These are phyloP conservation scores for Zaprionus bogoriensis DNA, from an alignment of 2,888 invertebrate genomes.

Conservation along the genomic window DNA sequence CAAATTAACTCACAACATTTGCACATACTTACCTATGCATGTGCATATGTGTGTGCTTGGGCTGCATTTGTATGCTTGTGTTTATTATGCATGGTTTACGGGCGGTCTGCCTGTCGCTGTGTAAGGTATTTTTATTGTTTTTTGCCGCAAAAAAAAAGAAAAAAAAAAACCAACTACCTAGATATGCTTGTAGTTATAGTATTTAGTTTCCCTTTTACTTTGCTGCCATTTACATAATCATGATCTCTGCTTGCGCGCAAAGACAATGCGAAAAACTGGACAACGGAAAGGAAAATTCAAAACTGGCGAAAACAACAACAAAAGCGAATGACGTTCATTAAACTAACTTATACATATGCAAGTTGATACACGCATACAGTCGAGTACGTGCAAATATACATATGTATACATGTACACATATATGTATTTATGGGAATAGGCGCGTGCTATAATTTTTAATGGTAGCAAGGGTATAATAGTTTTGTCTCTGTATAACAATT, in stretches of 20 bases:
- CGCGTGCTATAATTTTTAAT: constrained; percentile 45
- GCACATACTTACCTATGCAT: not conserved
- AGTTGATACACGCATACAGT: constrained; percentile 1
- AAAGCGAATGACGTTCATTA: constrained; percentile 58
- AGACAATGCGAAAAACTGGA: constrained; percentile 43
- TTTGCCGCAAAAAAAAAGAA: not conserved
- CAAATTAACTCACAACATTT: constrained; percentile 30
- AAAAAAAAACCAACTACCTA: not conserved
- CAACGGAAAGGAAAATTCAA: constrained; percentile 38
- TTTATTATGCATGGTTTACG: not conserved
- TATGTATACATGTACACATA: constrained; percentile 16
- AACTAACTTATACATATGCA: constrained; percentile 35
- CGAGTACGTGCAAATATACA: constrained; percentile 5
- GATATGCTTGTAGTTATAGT: constrained; percentile 44
- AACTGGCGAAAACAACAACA: constrained; percentile 20
- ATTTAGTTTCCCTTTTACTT: constrained; percentile 78
- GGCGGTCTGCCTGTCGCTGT: not conserved
- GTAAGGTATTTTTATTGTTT: not conserved
- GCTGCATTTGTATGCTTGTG: not conserved
- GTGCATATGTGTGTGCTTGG: not conserved
- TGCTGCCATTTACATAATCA: constrained; percentile 71
- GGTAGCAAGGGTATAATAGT: constrained; percentile 9
- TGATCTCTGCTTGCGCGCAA: constrained; percentile 50
- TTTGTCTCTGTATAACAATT: not conserved
- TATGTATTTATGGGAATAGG: constrained; percentile 16